Conservation (phyloP, 1,140 invertebrate genomes). For the Drosophila tani region DNA sequence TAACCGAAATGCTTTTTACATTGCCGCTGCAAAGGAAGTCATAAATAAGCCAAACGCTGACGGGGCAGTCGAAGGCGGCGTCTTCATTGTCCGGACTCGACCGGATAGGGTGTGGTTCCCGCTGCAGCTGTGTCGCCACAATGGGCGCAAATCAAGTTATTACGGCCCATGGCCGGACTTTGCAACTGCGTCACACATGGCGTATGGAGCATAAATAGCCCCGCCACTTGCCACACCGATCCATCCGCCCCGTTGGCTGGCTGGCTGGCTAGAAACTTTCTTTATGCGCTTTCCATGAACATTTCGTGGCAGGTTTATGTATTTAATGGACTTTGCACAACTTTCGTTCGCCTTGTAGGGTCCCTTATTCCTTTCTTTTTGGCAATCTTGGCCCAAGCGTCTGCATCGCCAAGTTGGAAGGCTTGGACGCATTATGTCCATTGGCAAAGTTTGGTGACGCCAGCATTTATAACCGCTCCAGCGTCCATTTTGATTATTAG, state of each 20-base stretch:
- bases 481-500: slow-evolving; percentile 81
- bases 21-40: slow-evolving; percentile 75
- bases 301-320: slow-evolving; percentile 83
- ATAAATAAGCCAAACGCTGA: slow-evolving; percentile 77
- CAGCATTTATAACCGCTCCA: slow-evolving; percentile 70
- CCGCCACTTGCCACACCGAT: slow-evolving; percentile 66
- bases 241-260: slow-evolving; percentile 37
- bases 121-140: slow-evolving; percentile 77
- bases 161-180: slow-evolving; percentile 56
- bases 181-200: slow-evolving; percentile 72
- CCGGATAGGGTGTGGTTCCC: slow-evolving; percentile 40
- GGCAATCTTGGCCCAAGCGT: slow-evolving; percentile 20
- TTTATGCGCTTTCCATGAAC: slow-evolving; percentile 83
- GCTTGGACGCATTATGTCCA: slow-evolving; percentile 71
- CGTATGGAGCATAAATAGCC: slow-evolving; percentile 72
- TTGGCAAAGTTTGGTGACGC: slow-evolving; percentile 78
- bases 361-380: slow-evolving; percentile 23
- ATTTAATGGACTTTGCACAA: slow-evolving; percentile 82
- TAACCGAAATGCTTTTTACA: slow-evolving; percentile 62
- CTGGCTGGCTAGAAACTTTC: slow-evolving; percentile 66
- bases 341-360: slow-evolving; percentile 51
- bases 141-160: slow-evolving; percentile 80
- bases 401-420: slow-evolving; percentile 44
- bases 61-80: slow-evolving; percentile 63
- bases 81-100: slow-evolving; percentile 45